Evolutionary conservation across 1,140 invertebrate species (phyloP), one percentile per base, ranked within the genome.

Genomic region (Aethina tumida): DNA sequence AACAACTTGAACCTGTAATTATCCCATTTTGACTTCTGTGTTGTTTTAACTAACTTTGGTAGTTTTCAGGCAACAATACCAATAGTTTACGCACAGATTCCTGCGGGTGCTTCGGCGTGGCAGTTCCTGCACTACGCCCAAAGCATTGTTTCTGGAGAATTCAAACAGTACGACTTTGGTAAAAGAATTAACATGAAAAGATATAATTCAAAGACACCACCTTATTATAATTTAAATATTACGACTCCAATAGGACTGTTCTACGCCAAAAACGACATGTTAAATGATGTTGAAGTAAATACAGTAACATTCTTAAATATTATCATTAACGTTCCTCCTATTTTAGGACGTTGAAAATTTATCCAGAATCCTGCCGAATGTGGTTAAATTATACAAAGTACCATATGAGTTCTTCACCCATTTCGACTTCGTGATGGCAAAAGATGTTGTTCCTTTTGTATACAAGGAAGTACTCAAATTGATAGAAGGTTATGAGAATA

Each of bases 151-250:
- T n/a, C 14, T 58, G 69, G 66, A 5, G 55, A 68, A 14, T 79
- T 79, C 46, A 62, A 63, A 26, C 69, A 75, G 43, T 84, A 69
- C 41, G 75, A 84, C 54, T 67, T 70, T 30, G 77, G 77, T 2
- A 44, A 51, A 21, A 27, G 44, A 12, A 48, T 44, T 28, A 74
- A 74, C 49, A 49, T 62, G 20, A 49, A 59, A 27, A 54, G 59
- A 7, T 73, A 73, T 39, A 56, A 58, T 15, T 61, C 60, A 19
- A 20, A 52, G 9, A 31, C 32, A 56, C 68, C 71, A 17, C 68
- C 70, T 0, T 48, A 59, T 5, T 74, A 74, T 45, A 58, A 68
- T 25, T 47, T 73, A 7, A 70, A 71, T 24, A 68, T 81, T 12
- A 67, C 59, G 3, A 64, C 68, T 38, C 73, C 74, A 5, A 59